Percentiles rank a stretch among this genome's conserved stretches.
Conservation (phyloP, 2,113 vertebrate species). For the Platichthys flesus region DNA sequence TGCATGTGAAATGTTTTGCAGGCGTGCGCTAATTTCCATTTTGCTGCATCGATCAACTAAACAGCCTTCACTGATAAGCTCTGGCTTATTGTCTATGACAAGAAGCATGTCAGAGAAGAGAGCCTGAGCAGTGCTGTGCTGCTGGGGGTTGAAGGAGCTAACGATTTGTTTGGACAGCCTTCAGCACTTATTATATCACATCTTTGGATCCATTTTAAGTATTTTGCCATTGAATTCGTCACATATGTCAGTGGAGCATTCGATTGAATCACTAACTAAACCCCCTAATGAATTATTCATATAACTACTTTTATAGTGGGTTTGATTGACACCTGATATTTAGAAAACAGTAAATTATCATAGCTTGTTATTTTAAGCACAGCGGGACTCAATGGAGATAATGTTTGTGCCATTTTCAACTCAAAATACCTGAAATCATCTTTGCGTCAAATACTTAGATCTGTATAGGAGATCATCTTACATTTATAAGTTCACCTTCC, state of each 20-base stretch:
- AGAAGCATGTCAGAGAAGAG: constrained; percentile 27
- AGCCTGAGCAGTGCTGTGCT: constrained; percentile 25
- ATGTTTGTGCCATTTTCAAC: too few species aligned
- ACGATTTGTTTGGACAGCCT: constrained; percentile 51
- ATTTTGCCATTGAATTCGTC: neutral
- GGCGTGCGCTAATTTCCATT: constrained; percentile 10
- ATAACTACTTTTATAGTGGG: neutral
- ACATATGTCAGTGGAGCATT: neutral
- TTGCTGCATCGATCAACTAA: constrained; percentile 28
- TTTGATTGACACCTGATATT: neutral
- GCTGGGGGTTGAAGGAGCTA: constrained; percentile 29
- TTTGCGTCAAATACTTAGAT: neutral
- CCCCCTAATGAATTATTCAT: neutral
- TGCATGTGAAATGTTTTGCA: constrained; percentile 15
- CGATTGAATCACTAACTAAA: neutral
- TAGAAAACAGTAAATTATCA: neutral
- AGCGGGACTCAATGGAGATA: too few species aligned
- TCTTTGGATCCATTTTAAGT: constrained; percentile 9
- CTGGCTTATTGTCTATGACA: constrained; percentile 29
- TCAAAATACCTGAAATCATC: neutral
- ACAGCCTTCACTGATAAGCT: constrained; percentile 15
- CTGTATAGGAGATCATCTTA: neutral
- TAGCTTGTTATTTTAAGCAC: neutral
- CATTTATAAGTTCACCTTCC: neutral
- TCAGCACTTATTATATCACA: constrained; percentile 28